Conservation (phyloP, 1,140 invertebrate genomes). For the Platorchestia sp. region DNA sequence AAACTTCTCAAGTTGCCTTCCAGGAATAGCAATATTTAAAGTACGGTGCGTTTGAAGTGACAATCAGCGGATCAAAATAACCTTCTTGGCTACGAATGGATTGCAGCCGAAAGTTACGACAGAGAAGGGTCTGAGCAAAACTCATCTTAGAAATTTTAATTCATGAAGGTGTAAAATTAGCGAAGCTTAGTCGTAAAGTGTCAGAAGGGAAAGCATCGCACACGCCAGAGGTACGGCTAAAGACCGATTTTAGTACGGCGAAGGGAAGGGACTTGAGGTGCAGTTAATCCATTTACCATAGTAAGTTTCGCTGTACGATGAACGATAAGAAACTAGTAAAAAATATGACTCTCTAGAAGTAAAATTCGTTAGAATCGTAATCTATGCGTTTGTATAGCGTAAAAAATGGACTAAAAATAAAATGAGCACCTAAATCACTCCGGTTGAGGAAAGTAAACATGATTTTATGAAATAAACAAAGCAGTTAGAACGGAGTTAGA, state of each 20-base stretch:
- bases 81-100: not conserved
- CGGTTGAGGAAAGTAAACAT: not conserved
- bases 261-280: not conserved
- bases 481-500: not conserved
- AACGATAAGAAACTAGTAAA: too few species aligned
- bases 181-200: not conserved
- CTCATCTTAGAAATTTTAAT: not conserved
- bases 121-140: not conserved
- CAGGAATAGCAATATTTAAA: not conserved
- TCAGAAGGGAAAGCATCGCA: not conserved
- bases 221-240: not conserved
- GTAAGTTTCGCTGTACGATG: too few species aligned
- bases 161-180: not conserved
- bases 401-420: not conserved
- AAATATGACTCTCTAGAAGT: too few species aligned
- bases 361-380: too few species aligned
- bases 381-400: too few species aligned
- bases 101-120: not conserved
- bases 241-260: not conserved
- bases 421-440: not conserved
- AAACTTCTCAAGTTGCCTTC: conserved; percentile 14
- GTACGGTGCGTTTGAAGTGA: not conserved
- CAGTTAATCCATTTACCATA: not conserved
- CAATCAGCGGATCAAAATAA: not conserved
- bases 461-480: not conserved